Conservation (phyloP, 2,113 vertebrate genomes). For the Electrona antarctica region DNA sequence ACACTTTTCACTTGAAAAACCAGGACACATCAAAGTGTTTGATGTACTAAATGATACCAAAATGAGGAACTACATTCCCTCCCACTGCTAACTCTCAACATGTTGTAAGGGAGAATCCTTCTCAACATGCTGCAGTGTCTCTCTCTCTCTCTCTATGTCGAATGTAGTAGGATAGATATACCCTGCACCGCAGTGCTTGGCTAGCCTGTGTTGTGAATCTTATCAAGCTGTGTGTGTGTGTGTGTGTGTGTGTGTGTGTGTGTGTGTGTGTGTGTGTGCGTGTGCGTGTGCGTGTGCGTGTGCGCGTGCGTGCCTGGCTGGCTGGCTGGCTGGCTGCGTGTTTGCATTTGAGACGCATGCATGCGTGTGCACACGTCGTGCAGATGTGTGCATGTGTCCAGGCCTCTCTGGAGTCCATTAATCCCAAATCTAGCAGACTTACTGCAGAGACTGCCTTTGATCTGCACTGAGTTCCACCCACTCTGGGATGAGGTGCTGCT, state of each 20-base stretch:
- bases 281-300: conserved; percentile 8
- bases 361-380: conserved; percentile 4
- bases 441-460: conserved; percentile 73
- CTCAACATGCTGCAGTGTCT: conserved; percentile 30
- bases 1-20: background rate
- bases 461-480: conserved; percentile 67
- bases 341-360: background rate
- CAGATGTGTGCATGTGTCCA: conserved; percentile 58
- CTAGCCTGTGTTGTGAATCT: conserved; percentile 63
- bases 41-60: conserved; percentile 20
- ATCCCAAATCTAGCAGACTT: conserved; percentile 79
- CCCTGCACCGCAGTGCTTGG: conserved; percentile 64
- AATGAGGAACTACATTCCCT: conserved; percentile 38
- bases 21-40: conserved; percentile 10
- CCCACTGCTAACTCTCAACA: conserved; percentile 20
- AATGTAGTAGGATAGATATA: conserved; percentile 58
- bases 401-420: conserved; percentile 76
- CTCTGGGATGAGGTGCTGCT: conserved; percentile 65
- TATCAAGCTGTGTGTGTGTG: conserved; percentile 42
- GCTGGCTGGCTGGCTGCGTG: background rate
- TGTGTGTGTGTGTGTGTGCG: background rate
- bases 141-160: too few relatives aligned
- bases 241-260: conserved; percentile 17
- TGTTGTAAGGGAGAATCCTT: conserved; percentile 29
- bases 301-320: background rate